Conservation (phyloP, 2,113 vertebrate genomes). For the Petroica traversi region DNA sequence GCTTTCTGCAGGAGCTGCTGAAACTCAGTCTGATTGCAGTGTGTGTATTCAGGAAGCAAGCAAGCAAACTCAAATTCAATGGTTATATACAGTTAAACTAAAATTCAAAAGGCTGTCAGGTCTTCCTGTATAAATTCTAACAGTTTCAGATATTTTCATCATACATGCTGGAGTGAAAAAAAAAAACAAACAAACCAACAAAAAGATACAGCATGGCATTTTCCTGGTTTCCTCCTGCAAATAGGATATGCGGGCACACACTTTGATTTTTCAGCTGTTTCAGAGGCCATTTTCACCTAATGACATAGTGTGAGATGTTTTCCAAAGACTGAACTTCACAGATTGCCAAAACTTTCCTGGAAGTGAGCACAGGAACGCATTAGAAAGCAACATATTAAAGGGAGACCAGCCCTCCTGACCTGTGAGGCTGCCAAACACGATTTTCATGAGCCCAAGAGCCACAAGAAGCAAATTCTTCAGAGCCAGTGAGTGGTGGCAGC, state of each 20-base stretch:
- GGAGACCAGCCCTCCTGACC: background rate
- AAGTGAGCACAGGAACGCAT: background rate
- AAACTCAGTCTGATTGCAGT: background rate
- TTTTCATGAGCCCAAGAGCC: background rate
- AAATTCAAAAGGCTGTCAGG: background rate
- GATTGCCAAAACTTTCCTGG: conserved; percentile 24
- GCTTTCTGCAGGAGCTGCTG: background rate
- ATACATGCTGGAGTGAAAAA: background rate
- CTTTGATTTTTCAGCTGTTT: background rate
- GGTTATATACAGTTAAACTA: background rate
- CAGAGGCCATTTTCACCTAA: background rate
- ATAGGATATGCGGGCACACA: background rate
- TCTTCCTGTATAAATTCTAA: background rate
- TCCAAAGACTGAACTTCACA: background rate
- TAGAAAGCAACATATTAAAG: background rate
- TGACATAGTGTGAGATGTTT: background rate
- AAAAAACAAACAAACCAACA: background rate
- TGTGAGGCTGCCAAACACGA: background rate
- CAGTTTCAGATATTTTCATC: background rate
- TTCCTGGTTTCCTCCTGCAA: background rate
- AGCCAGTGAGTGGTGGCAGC: background rate
- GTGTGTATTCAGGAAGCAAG: background rate
- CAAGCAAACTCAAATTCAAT: background rate
- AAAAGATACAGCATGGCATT: background rate
- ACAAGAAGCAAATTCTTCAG: background rate